phyloP scores from a whole-genome alignment of 1,140 invertebrate species.

The Cryptotermes secundus region DNA sequence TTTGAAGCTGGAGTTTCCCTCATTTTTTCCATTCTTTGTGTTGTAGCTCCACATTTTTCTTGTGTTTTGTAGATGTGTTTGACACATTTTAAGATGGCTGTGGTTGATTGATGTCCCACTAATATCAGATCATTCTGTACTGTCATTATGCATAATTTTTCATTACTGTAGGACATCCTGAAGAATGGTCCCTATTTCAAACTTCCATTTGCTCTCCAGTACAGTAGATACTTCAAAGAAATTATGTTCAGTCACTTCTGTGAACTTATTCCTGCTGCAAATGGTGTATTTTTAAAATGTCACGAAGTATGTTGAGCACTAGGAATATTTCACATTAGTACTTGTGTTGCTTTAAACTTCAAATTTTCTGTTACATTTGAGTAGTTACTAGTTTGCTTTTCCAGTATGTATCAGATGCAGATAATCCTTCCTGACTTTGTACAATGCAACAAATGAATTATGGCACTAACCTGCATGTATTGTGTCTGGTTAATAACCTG shows the following conservation, averaged over 20 bases:
- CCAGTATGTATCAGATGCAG: background rate
- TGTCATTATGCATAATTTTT: background rate
- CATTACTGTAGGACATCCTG: background rate
- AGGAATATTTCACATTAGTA: background rate
- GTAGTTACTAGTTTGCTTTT: conserved; percentile 1
- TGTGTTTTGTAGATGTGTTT: conserved; percentile 11
- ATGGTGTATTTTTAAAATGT: background rate
- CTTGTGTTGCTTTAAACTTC: background rate
- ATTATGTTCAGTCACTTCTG: background rate
- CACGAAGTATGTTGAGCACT: background rate
- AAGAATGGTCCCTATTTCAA: background rate
- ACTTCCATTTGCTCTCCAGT: background rate
- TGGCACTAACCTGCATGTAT: background rate
- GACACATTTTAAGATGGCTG: conserved; percentile 5
- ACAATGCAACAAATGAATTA: background rate
- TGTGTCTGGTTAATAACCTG: background rate
- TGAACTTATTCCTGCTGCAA: background rate
- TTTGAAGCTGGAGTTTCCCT: conserved; percentile 14
- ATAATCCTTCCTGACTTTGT: background rate
- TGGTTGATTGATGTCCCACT: background rate
- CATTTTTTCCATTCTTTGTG: conserved; percentile 17
- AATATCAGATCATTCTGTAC: background rate
- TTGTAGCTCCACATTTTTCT: background rate
- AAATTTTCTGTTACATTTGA: background rate
- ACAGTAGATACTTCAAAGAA: background rate